A percentile compares a stretch with the other conserved stretches of the same genome.
Evolutionary conservation across 2,113 vertebrate species (phyloP).

Genomic region (Pluvialis apricaria): DNA sequence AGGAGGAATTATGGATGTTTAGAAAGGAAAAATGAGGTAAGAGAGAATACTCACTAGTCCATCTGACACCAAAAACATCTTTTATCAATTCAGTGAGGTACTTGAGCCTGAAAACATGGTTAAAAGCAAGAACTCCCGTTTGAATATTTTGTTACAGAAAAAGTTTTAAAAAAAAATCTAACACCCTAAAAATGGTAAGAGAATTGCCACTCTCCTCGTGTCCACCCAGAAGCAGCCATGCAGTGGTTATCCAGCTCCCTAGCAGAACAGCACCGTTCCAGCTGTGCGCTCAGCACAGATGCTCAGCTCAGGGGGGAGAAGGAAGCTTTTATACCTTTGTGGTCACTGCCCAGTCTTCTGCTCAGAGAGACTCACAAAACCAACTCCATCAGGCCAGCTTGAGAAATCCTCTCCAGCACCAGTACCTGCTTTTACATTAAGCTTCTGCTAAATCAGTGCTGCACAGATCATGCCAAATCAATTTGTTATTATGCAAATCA

Average conservation of each 20-base stretch:
- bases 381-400: background rate
- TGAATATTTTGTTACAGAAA: background rate
- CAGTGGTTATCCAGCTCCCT: fast-evolving
- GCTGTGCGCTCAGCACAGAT: background rate
- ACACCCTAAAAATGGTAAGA: background rate
- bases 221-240: background rate
- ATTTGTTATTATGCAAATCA: background rate
- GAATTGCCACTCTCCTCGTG: background rate
- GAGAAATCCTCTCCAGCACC: background rate
- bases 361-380: background rate
- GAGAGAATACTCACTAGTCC: background rate
- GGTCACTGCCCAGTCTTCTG: background rate
- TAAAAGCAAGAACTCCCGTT: background rate
- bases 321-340: background rate
- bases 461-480: background rate
- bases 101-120: background rate
- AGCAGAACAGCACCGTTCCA: background rate
- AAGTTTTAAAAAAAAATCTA: background rate
- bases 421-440: background rate
- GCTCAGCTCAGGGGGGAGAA: background rate
- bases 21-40: background rate
- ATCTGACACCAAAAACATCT: background rate
- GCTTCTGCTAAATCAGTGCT: background rate
- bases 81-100: background rate
- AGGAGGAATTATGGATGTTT: background rate